Evolutionary conservation across 1,140 invertebrate species (phyloP), one percentile per base, ranked within the genome.

Genomic region (Dendrolimus kikuchii): DNA sequence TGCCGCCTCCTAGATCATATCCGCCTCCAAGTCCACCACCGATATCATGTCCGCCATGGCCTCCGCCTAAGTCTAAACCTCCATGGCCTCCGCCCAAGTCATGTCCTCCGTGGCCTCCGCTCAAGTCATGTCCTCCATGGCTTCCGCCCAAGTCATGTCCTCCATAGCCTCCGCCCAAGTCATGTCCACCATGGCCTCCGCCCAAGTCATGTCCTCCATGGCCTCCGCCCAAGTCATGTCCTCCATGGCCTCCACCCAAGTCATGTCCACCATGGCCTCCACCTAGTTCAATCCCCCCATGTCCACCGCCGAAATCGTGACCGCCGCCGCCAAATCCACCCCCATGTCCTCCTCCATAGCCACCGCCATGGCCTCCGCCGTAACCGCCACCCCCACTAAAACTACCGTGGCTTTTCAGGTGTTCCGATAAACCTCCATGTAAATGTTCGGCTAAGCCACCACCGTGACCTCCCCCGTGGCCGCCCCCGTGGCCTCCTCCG

Each of bases 361-460:
- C 59, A 37, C 66, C 66, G 6, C 62, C 66, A 23, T 58, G 49
- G 4, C 60, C 60, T 5, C 55, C 57, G 6, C 60, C 65, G 49
- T 60, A 50, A 6, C 63, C 64, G 10, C 65, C 62, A 6, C 65
- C 66, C 5, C 65, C 67, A 36, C 53, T 51, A 3, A 63, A 65
- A 2, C 71, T 72, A 4, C 71, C 69, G 47, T 66, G 62, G 40
- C 60, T 58, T 43, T 67, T 67, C 10, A 59, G 41, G 40, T 59
- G 66, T 5, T 68, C 66, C 6, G 55, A 45, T 6, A 68, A 58
- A 7, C 64, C 66, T 7, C 62, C 65, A 39, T 60, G 57, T n/a
- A 53, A 38, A 39, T 61, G 59, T 41, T 61, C 65, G 9, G 55
- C 62, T 4, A 56, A 57, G 49, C 59, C 56, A 7, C 64, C 60